Evolutionary conservation across 2,113 vertebrate species (phyloP).

Genomic region (Spea bombifrons): DNA sequence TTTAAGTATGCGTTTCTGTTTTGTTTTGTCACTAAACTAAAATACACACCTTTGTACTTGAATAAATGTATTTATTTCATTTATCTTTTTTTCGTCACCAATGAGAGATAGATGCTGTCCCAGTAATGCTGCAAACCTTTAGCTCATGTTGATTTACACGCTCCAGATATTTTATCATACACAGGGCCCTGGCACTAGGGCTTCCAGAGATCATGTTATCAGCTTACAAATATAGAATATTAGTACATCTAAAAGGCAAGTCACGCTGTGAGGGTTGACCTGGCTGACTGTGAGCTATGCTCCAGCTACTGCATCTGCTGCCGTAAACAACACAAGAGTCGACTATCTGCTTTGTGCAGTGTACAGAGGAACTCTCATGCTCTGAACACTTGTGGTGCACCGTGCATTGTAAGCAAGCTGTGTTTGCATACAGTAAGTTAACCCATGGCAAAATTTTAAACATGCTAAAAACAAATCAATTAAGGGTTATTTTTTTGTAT

Average conservation of each 20-base stretch:
- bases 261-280: constrained; percentile 54
- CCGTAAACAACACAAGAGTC: constrained; percentile 62
- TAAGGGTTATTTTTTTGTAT: neutral
- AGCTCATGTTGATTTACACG: constrained; percentile 59
- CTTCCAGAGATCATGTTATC: constrained; percentile 68
- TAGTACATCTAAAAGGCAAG: constrained; percentile 62
- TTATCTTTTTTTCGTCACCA: constrained; percentile 9
- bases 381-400: constrained; percentile 42
- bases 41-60: neutral
- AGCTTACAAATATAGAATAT: constrained; percentile 74
- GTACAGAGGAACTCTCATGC: constrained; percentile 27
- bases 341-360: constrained; percentile 44
- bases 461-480: neutral
- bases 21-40: neutral
- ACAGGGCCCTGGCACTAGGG: constrained; percentile 52
- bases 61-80: constrained; percentile 16
- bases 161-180: constrained; percentile 63
- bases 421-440: constrained; percentile 32
- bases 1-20: neutral
- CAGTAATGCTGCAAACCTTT: constrained; percentile 48
- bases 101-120: constrained; percentile 48
- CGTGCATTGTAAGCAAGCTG: constrained; percentile 60
- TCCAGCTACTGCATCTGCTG: constrained; percentile 45
- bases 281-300: constrained; percentile 49
- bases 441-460: constrained; percentile 12